phyloP scores from a whole-genome alignment of 1,140 invertebrate species.

The Drosophila sp. region DNA sequence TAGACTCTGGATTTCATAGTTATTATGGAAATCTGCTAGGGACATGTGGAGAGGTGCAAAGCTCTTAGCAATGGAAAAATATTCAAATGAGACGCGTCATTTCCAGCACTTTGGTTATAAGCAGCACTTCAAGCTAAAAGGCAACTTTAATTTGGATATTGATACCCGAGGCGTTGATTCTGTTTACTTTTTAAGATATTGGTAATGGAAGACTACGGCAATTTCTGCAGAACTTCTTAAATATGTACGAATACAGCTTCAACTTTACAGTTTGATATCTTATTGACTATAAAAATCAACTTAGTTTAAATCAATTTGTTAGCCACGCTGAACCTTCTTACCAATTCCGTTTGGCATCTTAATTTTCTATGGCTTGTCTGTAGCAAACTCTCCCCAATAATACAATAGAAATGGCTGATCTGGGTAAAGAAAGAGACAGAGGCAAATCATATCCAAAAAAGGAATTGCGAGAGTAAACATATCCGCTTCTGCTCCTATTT shows the following conservation, averaged over 20 bases:
- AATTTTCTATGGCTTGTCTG: slow-evolving; percentile 28
- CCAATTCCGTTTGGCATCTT: slow-evolving; percentile 40
- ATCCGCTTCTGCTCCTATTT: slow-evolving; percentile 24
- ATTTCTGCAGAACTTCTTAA: background rate
- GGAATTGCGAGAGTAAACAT: slow-evolving; percentile 34
- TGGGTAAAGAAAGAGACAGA: background rate
- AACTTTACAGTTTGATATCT: slow-evolving; percentile 3
- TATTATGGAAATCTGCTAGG: slow-evolving; percentile 2
- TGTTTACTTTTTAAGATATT: slow-evolving; percentile 5
- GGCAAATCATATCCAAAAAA: background rate
- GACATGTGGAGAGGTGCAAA: slow-evolving; percentile 5
- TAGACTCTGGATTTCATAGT: background rate
- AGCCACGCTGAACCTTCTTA: slow-evolving; percentile 13
- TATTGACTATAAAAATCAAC: slow-evolving; percentile 74
- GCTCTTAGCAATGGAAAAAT: slow-evolving; percentile 3
- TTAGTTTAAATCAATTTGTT: slow-evolving; percentile 73
- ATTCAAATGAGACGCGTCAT: slow-evolving; percentile 70
- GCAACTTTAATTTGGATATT: slow-evolving; percentile 50
- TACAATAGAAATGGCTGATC: slow-evolving; percentile 1
- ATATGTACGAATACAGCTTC: slow-evolving; percentile 3
- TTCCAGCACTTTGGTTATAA: slow-evolving; percentile 35
- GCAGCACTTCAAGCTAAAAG: slow-evolving; percentile 26
- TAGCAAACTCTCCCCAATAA: too few species aligned
- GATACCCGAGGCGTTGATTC: background rate
- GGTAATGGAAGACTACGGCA: background rate